Evolutionary conservation across 2,888 invertebrate species (phyloP).

Genomic region (Polyploca ridens): DNA sequence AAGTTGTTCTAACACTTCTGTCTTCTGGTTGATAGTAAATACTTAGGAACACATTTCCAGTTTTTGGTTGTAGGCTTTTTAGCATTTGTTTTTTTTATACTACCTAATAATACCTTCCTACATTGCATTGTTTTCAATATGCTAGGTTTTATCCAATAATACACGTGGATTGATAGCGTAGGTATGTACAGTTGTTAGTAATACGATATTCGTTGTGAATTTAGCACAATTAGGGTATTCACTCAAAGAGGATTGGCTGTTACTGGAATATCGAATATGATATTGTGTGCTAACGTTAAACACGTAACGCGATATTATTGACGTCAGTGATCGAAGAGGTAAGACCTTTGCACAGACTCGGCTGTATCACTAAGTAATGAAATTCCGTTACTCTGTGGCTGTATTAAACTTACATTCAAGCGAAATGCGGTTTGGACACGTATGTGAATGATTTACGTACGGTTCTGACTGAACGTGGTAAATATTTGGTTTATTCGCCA

Average conservation of each 20-base stretch:
- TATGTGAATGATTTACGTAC: conserved; percentile 50
- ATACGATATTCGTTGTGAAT: not conserved
- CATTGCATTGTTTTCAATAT: not conserved
- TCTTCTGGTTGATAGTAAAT: not conserved
- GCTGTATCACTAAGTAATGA: conserved; percentile 3
- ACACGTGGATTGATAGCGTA: not conserved
- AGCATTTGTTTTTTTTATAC: too few species aligned
- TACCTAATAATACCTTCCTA: too few species aligned
- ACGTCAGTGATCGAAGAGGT: not conserved
- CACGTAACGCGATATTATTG: conserved; percentile 4
- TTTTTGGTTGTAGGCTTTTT: too few species aligned
- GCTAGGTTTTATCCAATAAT: not conserved
- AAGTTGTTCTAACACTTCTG: too few species aligned
- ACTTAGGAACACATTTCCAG: not conserved
- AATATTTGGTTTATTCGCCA: conserved; percentile 49
- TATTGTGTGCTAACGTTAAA: not conserved
- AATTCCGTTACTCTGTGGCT: too few species aligned
- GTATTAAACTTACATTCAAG: conserved; percentile 49
- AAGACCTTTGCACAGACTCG: conserved; percentile 28
- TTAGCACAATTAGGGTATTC: not conserved
- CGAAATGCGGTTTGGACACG: conserved; percentile 48
- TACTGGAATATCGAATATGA: conserved; percentile 1
- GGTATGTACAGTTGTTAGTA: not conserved
- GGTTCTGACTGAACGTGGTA: conserved; percentile 39
- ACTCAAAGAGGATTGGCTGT: not conserved